These are phyloP conservation scores for Epizoanthus rinbou DNA, from an alignment of 92 coral and sea anemone species.

Conservation along the genomic window DNA sequence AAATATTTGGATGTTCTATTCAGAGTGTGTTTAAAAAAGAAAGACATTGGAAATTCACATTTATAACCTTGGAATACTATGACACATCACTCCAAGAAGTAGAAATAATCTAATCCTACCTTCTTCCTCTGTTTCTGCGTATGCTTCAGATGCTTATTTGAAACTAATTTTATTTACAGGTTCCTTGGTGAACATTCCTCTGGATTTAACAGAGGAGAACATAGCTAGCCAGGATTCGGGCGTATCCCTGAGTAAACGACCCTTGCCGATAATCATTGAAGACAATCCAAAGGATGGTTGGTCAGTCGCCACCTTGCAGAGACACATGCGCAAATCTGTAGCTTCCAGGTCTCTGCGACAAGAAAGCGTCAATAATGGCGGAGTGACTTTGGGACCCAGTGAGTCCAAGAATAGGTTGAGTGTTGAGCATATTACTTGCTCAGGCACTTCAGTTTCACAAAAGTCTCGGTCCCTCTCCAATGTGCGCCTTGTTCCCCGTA, in stretches of 20 bases:
- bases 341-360: conserved; percentile 34
- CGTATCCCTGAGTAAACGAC: conserved; percentile 51
- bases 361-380: neutral
- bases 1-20: too few relatives aligned
- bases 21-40: too few relatives aligned
- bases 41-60: too few relatives aligned
- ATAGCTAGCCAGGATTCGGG: conserved; percentile 65
- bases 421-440: conserved; percentile 25
- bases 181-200: conserved; percentile 71
- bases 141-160: neutral
- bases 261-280: conserved; percentile 70
- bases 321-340: conserved; percentile 49
- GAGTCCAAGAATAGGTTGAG: conserved; percentile 15
- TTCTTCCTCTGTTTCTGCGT: neutral
- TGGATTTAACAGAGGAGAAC: conserved; percentile 66
- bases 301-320: conserved; percentile 27
- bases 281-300: conserved; percentile 52
- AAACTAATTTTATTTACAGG: conserved; percentile 36
- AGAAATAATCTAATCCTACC: too few relatives aligned
- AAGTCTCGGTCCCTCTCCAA: conserved; percentile 30
- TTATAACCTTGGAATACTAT: too few relatives aligned
- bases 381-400: neutral
- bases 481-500: neutral
- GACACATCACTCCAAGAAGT: too few relatives aligned
- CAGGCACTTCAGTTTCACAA: conserved; percentile 32